phyloP scores from a whole-genome alignment of 2,888 invertebrate genomes.

The Stenotaenia linearis region DNA sequence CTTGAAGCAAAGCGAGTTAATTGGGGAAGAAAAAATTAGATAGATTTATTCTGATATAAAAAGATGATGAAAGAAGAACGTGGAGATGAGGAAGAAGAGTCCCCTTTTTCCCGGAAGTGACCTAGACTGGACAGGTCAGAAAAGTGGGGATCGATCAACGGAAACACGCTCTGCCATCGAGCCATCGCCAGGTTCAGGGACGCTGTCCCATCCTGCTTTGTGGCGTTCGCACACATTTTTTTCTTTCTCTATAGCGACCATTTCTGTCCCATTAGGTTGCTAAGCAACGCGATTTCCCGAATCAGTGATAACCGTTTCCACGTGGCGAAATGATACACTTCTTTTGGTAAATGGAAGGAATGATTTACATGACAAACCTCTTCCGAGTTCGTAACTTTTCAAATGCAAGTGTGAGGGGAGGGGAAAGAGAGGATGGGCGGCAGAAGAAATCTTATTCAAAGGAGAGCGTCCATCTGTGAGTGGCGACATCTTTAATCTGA shows the following conservation, averaged over 20 bases:
- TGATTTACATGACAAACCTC: not conserved
- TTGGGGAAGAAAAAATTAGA: not conserved
- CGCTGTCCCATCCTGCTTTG: constrained; percentile 9
- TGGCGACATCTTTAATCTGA: constrained; percentile 23
- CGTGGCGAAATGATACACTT: constrained; percentile 4
- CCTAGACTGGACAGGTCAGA: constrained; percentile 26
- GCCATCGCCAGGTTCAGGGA: constrained; percentile 15
- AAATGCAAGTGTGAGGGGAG: not conserved
- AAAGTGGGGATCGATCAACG: constrained; percentile 15
- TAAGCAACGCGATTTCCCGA: not conserved
- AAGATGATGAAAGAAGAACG: not conserved
- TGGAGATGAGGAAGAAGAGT: constrained; percentile 1
- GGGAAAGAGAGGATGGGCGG: not conserved
- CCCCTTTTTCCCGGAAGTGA: constrained; percentile 20
- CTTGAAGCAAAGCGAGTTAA: not conserved
- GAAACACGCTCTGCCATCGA: constrained; percentile 21
- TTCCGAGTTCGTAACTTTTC: not conserved
- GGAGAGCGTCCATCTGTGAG: not conserved
- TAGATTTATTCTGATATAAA: not conserved
- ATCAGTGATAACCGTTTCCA: constrained; percentile 7
- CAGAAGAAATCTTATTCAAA: not conserved
- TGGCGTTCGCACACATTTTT: not conserved
- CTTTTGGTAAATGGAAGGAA: not conserved
- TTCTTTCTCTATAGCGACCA: not conserved
- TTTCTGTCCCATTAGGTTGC: constrained; percentile 9